Base-by-base conservation (phyloP, 2,797 vertebrate species). In the Mastacembelus armatus region DNA sequence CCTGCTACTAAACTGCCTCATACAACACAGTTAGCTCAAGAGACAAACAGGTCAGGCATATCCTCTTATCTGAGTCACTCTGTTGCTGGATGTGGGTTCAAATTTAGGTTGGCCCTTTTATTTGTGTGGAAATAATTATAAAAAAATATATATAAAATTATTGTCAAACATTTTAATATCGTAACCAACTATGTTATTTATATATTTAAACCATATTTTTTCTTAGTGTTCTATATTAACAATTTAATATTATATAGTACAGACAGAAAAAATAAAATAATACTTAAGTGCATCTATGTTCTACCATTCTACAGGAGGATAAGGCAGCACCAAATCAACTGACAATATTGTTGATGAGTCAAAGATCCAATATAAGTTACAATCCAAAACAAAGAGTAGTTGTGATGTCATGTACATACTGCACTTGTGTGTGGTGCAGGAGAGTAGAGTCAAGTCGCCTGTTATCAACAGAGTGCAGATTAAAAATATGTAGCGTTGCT, bases 1-100 rank as follows among this genome's bases (percentile, higher is more conserved):
- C 68, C 66, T 68, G 52, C 61, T 21, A 40, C 74, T 67, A 78
- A 85, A 83, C 66, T 76, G 71, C 43, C 62, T 80, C 62, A 55
- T 36, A 58, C 58, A 54, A 63, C 61, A 64, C 58, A 54, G 57
- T 62, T 30, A 30, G 27, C 64, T 38, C 52, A 32, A 29, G 18
- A 57, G 39, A 51, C 73, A 66, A 76, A 78, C 50, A 64, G 63
- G 57, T 74, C 60, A 49, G 42, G 33, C 14, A 29, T 55, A 18
- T 68, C 49, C 27, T 33, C 27, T 61, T 19, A 30, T 71, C 48
- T 64, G 35, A 5, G 1, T 39, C 51, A 22, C 29, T 32, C 35
- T 56, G 59, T 63, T 56, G 49, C 38, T 0, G 12, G 14, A 36
- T 50, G 40, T 40, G 47, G 21, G 49, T 42, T 70, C 10, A 66